phyloP scores from a whole-genome alignment of 2,797 vertebrate species.

The Siniperca undulata region DNA sequence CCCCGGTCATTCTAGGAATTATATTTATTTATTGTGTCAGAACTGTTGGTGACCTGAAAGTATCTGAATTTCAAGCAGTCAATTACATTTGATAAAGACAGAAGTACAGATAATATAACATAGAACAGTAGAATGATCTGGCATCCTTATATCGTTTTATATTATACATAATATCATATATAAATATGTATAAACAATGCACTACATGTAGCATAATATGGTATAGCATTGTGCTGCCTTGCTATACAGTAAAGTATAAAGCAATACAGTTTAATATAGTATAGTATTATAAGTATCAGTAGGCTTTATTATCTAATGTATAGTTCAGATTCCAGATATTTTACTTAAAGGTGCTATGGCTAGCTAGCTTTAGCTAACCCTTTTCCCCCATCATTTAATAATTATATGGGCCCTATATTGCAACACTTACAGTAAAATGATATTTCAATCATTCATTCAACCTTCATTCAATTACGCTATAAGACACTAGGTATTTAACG shows the following conservation, averaged over 20 bases:
- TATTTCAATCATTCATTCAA: no score
- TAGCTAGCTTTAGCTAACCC: no score
- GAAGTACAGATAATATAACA: not conserved
- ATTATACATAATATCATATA: not conserved
- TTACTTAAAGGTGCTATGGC: no score
- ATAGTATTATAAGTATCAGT: not conserved
- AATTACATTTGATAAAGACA: not conserved
- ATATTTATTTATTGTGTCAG: not conserved
- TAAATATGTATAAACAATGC: not conserved
- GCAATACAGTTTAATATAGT: not conserved
- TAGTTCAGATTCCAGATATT: no score
- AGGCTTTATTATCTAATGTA: no score
- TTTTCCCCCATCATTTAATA: no score
- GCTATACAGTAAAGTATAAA: not conserved
- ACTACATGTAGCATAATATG: not conserved
- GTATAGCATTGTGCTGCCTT: not conserved
- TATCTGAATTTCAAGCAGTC: not conserved
- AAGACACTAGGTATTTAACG: no score
- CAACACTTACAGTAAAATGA: no score
- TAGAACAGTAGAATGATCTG: slow-evolving; percentile 1
- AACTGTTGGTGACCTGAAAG: not conserved
- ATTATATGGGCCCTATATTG: no score
- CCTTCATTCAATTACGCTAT: no score
- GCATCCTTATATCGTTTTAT: not conserved
- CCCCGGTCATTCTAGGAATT: not conserved